These are phyloP conservation scores for Spisula solida DNA, from an alignment of 2,888 invertebrate species.

Conservation along the genomic window DNA sequence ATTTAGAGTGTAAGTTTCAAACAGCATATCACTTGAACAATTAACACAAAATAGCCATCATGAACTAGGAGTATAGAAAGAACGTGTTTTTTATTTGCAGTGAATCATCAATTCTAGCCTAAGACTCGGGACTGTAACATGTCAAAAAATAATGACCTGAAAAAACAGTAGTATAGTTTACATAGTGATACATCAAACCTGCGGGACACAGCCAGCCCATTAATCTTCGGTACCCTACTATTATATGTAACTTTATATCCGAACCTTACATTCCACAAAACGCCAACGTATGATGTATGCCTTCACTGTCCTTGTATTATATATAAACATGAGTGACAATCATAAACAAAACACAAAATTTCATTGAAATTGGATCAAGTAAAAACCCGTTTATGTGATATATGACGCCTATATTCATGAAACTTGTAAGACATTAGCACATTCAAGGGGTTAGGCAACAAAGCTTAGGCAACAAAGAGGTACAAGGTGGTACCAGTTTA, in stretches of 20 bases:
- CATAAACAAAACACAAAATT: background rate
- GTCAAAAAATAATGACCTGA: conserved; percentile 19
- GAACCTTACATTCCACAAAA: background rate
- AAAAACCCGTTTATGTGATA: background rate
- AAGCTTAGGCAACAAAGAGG: background rate
- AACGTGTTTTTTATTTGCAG: background rate
- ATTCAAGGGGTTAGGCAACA: background rate
- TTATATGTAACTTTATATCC: conserved; percentile 17
- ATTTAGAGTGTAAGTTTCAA: background rate
- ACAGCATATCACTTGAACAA: background rate
- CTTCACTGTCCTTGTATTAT: conserved; percentile 3
- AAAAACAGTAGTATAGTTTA: conserved; percentile 24
- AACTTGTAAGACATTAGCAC: too few relatives aligned
- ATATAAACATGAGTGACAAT: background rate
- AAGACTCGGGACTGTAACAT: background rate
- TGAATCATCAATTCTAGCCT: conserved; percentile 2
- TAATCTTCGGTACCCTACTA: background rate
- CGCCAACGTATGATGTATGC: background rate
- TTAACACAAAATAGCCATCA: background rate
- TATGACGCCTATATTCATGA: background rate
- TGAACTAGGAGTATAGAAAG: background rate
- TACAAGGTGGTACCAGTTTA: background rate
- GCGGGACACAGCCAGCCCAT: background rate
- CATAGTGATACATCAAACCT: conserved; percentile 19
- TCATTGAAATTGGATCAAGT: background rate